Conservation (phyloP, 2,797 vertebrate species). For the Amphiprion clarkii region DNA sequence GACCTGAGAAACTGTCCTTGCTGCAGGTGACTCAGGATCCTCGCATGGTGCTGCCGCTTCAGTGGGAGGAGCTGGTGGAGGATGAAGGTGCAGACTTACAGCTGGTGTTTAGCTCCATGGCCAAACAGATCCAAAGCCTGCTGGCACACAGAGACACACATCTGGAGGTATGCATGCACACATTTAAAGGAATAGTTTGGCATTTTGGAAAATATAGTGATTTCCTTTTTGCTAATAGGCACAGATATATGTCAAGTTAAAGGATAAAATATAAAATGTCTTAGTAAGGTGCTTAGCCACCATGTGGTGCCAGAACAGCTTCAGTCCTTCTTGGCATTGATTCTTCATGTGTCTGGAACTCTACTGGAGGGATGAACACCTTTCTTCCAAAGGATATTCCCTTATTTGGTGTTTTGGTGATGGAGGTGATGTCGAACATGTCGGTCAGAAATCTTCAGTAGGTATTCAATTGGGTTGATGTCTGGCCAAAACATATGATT, state of each 20-base stretch:
- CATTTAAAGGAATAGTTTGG: background rate
- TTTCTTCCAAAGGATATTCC: too few relatives aligned
- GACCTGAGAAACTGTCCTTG: slow-evolving; percentile 39
- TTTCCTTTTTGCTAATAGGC: background rate
- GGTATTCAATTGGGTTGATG: too few relatives aligned
- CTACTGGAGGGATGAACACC: too few relatives aligned
- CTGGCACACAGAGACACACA: slow-evolving; percentile 88
- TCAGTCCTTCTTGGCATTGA: too few relatives aligned
- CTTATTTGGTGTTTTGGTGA: too few relatives aligned
- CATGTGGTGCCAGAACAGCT: too few relatives aligned
- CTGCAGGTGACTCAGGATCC: slow-evolving; percentile 91
- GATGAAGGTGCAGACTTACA: slow-evolving; percentile 81
- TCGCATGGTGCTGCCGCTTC: slow-evolving; percentile 86
- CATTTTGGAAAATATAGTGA: background rate
- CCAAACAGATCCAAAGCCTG: slow-evolving; percentile 85
- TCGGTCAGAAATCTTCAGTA: too few relatives aligned
- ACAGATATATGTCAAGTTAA: background rate
- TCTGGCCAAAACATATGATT: too few relatives aligned
- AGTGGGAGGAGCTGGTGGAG: slow-evolving; percentile 86
- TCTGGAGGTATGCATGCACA: slow-evolving; percentile 84
- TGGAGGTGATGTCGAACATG: too few relatives aligned
- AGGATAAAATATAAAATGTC: too few relatives aligned
- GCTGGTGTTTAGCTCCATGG: slow-evolving; percentile 83
- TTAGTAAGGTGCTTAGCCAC: too few relatives aligned
- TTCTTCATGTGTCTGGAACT: too few relatives aligned